Evolutionary conservation across 2,888 invertebrate genomes (phyloP).

Genomic region (Zeuzera pyrina): DNA sequence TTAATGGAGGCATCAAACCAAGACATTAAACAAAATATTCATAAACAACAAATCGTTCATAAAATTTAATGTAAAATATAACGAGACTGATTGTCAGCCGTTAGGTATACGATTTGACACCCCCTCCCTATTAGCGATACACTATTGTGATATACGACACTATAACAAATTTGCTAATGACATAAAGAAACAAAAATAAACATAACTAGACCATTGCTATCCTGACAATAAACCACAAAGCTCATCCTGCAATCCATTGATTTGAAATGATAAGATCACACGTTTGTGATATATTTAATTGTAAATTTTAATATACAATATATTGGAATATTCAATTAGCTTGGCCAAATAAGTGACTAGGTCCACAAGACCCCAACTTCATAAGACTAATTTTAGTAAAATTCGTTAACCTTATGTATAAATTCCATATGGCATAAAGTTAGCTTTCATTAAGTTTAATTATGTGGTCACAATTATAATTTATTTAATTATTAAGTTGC

Average conservation of each 20-base stretch:
- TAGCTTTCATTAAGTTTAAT: conserved; percentile 71
- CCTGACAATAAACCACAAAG: conserved; percentile 60
- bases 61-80: conserved; percentile 68
- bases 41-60: conserved; percentile 68
- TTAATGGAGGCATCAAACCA: conserved; percentile 73
- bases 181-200: conserved; percentile 65
- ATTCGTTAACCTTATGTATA: conserved; percentile 73
- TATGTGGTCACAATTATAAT: conserved; percentile 58
- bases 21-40: conserved; percentile 63
- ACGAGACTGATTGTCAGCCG: conserved; percentile 52
- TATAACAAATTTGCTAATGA: conserved; percentile 72
- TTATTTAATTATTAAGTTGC: conserved; percentile 52
- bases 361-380: conserved; percentile 64
- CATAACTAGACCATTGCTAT: conserved; percentile 72
- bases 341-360: conserved; percentile 73
- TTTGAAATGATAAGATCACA: conserved; percentile 56
- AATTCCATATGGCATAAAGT: conserved; percentile 73
- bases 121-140: conserved; percentile 68
- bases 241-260: conserved; percentile 71
- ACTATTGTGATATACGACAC: conserved; percentile 71
- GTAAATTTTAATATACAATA: conserved; percentile 68
- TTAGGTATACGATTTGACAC: conserved; percentile 69
- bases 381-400: conserved; percentile 72
- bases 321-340: conserved; percentile 70
- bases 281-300: conserved; percentile 46